Conservation (phyloP, 2,888 invertebrate genomes). For the Cacoxenus indagator region DNA sequence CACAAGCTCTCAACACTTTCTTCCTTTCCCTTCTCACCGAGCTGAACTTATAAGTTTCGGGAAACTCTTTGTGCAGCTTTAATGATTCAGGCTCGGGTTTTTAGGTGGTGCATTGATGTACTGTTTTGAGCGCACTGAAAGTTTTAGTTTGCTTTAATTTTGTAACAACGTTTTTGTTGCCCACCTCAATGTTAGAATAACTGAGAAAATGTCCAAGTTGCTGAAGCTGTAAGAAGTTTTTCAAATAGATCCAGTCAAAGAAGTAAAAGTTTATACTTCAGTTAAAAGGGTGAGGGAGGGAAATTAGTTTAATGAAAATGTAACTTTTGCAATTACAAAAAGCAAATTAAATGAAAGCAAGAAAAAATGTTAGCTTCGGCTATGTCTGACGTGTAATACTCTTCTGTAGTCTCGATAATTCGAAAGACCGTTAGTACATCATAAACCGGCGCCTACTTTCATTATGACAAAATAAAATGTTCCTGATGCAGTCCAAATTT, state of each 20-base stretch:
- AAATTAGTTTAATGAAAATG: constrained; percentile 28
- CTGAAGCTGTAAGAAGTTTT: no score
- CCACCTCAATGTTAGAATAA: neutral
- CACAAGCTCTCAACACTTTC: neutral
- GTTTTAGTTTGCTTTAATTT: constrained; percentile 14
- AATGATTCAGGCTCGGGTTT: constrained; percentile 40
- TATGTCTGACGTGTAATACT: no score
- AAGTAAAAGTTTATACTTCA: neutral
- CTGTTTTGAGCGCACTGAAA: neutral
- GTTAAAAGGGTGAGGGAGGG: neutral
- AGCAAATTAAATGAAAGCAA: constrained; percentile 39
- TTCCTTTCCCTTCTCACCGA: constrained; percentile 25
- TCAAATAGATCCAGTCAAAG: neutral
- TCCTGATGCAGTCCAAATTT: no score
- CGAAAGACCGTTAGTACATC: no score
- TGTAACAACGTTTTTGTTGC: constrained; percentile 3
- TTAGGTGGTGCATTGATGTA: neutral
- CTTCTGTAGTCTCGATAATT: no score
- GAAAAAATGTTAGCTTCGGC: no score
- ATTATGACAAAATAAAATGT: no score
- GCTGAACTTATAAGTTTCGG: constrained; percentile 34
- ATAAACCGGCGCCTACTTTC: no score
- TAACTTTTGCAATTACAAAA: constrained; percentile 37
- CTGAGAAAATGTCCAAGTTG: no score
- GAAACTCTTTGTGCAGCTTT: constrained; percentile 54